Base-by-base conservation (phyloP, 2,113 vertebrate species). In the Platycercus adscitus region DNA sequence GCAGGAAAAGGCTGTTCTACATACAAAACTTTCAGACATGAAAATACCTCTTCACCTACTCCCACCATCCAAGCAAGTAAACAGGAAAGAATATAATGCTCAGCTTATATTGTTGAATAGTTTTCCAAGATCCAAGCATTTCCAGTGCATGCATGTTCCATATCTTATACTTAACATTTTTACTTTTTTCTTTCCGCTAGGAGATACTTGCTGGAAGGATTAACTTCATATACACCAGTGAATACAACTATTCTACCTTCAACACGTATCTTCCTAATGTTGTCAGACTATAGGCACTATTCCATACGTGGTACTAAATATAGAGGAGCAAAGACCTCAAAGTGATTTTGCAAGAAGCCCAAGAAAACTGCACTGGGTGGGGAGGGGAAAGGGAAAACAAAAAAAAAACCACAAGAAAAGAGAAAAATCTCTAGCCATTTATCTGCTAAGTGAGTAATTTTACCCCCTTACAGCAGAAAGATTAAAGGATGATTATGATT, bases 261-360 rank as follows among this genome's bases (percentile, higher is more conserved):
- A 80, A 53, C 8, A 39, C 2, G 0, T 11, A 56, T 37, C 35
- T 37, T 58, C 28, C 11, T 52, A 60, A 72, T 3, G 7, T 35
- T 47, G 31, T 56, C 79, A 63, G 53, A 41, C 21, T 37, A 31
- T 13, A 56, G n/a, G 37, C 17, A 53, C 7, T 9, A 18, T 18
- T 9, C 23, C n/a, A 31, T 26, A 29, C 0, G 0, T 11, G 15
- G 41, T 1, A n/a, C 17, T 39, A 88, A 66, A 50, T 9, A 21
- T 1, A 70, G 17, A 76, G n/a, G 1, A 91, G 25, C 29, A 47
- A 84, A 84, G 19, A 81, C 7, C 43, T 66, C 20, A 19, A 63
- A 70, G 17, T 13, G 14, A 78, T 66, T 53, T 65, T 33, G 3
- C 6, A 85, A 71, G 16, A 82, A 91, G 21, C 16, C 17, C 23